Percentiles rank a stretch among this genome's conserved stretches.
Conservation (phyloP, 2,113 vertebrate species). For the Callionymus lyra region DNA sequence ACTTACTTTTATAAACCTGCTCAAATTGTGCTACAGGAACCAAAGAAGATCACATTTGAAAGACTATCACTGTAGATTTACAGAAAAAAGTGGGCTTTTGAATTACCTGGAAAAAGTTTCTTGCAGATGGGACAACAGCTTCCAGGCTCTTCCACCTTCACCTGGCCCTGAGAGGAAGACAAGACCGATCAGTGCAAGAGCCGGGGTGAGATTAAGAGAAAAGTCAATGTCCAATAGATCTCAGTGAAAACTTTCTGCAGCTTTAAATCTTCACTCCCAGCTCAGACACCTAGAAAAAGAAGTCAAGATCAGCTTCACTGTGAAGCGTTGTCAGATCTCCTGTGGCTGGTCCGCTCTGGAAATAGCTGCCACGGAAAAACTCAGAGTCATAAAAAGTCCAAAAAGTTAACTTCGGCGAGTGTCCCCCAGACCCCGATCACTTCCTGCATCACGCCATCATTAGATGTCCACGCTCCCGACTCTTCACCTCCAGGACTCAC, state of each 20-base stretch:
- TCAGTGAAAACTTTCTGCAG: no score
- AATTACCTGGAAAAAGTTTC: conserved; percentile 61
- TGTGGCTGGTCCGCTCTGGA: conserved; percentile 20
- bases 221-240: no score
- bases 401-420: conserved; percentile 3
- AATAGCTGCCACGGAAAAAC: conserved; percentile 34
- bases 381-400: conserved; percentile 14
- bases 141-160: conserved; percentile 69
- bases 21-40: no score
- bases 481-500: conserved; percentile 20
- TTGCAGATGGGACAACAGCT: conserved; percentile 78
- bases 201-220: conserved; percentile 2
- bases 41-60: no score
- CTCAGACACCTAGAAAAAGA: background rate
- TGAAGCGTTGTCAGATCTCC: conserved; percentile 11
- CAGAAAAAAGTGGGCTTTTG: background rate
- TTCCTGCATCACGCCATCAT: background rate
- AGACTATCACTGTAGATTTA: no score
- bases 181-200: background rate
- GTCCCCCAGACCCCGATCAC: conserved; percentile 1
- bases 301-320: conserved; percentile 1
- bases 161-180: conserved; percentile 60
- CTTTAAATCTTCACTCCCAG: no score
- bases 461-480: conserved; percentile 4
- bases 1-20: no score